A percentile compares a stretch with the other conserved stretches of the same genome.
Conservation (phyloP, 2,888 invertebrate species). For the Agrotis ipsilon region DNA sequence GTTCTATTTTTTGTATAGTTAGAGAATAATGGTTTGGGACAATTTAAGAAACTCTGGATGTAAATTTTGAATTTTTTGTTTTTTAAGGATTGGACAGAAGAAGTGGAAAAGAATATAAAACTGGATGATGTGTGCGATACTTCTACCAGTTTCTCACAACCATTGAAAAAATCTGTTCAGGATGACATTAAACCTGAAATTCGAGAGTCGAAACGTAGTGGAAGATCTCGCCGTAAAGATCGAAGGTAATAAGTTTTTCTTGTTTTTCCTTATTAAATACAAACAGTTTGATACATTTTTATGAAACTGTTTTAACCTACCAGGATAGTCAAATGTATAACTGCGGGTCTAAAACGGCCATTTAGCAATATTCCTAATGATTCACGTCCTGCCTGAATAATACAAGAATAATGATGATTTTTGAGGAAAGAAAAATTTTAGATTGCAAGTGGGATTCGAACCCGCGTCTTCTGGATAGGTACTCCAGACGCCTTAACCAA, state of each 20-base stretch:
- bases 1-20: too few species aligned
- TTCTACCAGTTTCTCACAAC: constrained; percentile 82
- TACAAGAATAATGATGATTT: too few species aligned
- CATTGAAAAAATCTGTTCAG: constrained; percentile 72
- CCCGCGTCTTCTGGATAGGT: too few species aligned
- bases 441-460: too few species aligned
- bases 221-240: constrained; percentile 83
- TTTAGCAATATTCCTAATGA: too few species aligned
- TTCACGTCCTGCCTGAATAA: too few species aligned
- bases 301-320: too few species aligned
- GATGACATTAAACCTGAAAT: constrained; percentile 81
- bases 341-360: too few species aligned
- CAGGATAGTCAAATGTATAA: not conserved
- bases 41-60: too few species aligned
- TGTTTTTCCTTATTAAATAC: not conserved
- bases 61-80: not conserved
- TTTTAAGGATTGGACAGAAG: constrained; percentile 88
- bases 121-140: constrained; percentile 84
- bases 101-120: constrained; percentile 88
- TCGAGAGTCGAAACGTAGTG: constrained; percentile 81
- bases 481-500: too few species aligned
- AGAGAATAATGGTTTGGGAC: too few species aligned
- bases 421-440: too few species aligned
- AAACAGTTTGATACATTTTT: not conserved
- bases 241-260: constrained; percentile 78